These are phyloP conservation scores for Proteles cristata DNA, from an alignment of 2,113 vertebrate genomes.

Conservation along the genomic window DNA sequence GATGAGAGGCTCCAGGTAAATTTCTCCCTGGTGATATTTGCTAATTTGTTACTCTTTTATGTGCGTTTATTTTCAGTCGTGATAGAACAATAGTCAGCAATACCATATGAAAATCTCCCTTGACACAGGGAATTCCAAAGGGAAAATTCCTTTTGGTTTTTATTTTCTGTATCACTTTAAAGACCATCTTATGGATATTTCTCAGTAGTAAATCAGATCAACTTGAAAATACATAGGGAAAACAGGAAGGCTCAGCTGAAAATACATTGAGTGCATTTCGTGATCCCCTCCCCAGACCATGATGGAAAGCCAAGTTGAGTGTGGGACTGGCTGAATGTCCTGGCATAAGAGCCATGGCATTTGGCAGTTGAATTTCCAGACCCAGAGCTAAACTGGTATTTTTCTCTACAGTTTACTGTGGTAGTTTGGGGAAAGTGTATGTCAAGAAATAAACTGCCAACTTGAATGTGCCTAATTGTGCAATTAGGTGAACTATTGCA, in stretches of 20 bases:
- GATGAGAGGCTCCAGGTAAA: not conserved
- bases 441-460: slow-evolving; percentile 66
- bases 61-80: slow-evolving; percentile 32
- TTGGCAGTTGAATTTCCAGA: slow-evolving; percentile 50
- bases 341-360: slow-evolving; percentile 47
- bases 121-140: not conserved
- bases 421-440: slow-evolving; percentile 50
- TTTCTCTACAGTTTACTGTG: slow-evolving; percentile 44
- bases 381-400: slow-evolving; percentile 58
- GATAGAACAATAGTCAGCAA: not conserved
- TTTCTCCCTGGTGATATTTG: slow-evolving; percentile 26
- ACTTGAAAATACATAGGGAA: not conserved
- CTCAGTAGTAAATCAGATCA: not conserved
- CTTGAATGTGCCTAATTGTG: slow-evolving; percentile 61
- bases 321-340: slow-evolving; percentile 2
- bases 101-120: not conserved
- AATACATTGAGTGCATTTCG: not conserved
- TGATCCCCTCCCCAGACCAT: not conserved
- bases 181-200: not conserved
- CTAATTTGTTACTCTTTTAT: slow-evolving; percentile 53
- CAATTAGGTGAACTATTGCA: slow-evolving; percentile 64
- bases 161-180: not conserved
- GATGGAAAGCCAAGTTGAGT: slow-evolving; percentile 30
- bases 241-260: not conserved
- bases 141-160: not conserved